A percentile compares a stretch with the other conserved stretches of the same genome.
phyloP scores from a whole-genome alignment of 2,113 vertebrate species.

The Cinclus mexicanus region DNA sequence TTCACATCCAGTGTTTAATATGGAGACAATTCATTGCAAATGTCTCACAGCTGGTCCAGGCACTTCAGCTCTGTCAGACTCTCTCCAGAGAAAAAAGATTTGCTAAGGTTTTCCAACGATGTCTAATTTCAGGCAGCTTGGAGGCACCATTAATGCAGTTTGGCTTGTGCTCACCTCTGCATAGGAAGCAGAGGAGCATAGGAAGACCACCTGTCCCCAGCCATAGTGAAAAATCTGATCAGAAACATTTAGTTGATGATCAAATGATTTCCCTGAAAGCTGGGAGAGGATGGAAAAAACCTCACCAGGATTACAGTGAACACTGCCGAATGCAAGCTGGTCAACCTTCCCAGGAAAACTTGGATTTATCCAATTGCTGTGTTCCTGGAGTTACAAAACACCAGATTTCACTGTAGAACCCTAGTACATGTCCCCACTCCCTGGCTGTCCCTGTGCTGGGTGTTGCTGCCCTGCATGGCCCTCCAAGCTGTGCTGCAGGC shows the following conservation, averaged over 20 bases:
- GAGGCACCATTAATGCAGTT: neutral
- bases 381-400: neutral
- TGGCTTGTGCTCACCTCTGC: neutral
- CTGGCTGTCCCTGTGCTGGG: fast-evolving
- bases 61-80: neutral
- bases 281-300: neutral
- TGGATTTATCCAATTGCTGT: neutral
- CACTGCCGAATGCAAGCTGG: fast-evolving
- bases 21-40: neutral
- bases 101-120: neutral
- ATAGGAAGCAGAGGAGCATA: neutral
- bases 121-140: neutral
- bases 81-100: neutral
- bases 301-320: neutral
- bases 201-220: neutral
- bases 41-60: neutral
- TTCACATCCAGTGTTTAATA: neutral
- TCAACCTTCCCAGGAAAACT: neutral
- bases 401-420: neutral
- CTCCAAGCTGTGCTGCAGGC: neutral
- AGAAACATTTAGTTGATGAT: neutral
- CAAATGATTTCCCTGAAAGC: neutral
- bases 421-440: fast-evolving
- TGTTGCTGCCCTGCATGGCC: neutral
- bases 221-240: neutral